Evolutionary conservation across 2,888 invertebrate species (phyloP).

Genomic region (Plusia festucae): DNA sequence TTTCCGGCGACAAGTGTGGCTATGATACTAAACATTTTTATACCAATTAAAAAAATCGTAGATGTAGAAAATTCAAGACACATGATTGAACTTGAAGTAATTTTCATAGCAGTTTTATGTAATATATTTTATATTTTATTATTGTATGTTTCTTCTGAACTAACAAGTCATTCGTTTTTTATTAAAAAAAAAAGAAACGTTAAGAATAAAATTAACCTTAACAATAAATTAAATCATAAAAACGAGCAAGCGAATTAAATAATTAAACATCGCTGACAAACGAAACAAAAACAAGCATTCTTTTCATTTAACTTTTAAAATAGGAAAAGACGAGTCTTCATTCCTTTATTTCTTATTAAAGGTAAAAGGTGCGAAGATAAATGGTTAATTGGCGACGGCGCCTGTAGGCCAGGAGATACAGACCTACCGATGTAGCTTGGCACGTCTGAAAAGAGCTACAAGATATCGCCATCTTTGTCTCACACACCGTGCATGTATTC

Average conservation of each 20-base stretch:
- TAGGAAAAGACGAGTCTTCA: conserved; percentile 42
- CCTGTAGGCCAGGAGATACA: conserved; percentile 43
- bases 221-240: conserved; percentile 1
- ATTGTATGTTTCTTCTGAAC: no score
- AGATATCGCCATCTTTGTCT: background rate
- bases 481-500: background rate
- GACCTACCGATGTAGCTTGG: conserved; percentile 12
- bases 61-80: no score
- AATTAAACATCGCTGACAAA: conserved; percentile 18
- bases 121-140: no score
- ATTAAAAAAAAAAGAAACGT: no score
- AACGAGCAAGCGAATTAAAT: background rate
- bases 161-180: no score
- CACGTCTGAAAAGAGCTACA: conserved; percentile 1
- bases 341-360: conserved; percentile 47
- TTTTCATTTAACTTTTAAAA: conserved; percentile 52
- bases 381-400: conserved; percentile 61
- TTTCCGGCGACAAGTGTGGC: conserved; percentile 28
- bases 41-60: background rate
- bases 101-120: no score
- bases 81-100: no score
- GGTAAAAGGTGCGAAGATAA: conserved; percentile 52
- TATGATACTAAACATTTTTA: background rate
- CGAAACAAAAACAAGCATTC: conserved; percentile 17
- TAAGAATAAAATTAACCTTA: background rate